These are phyloP conservation scores for Protaetia brevitarsis DNA, from an alignment of 1,140 invertebrate genomes.

Conservation along the genomic window DNA sequence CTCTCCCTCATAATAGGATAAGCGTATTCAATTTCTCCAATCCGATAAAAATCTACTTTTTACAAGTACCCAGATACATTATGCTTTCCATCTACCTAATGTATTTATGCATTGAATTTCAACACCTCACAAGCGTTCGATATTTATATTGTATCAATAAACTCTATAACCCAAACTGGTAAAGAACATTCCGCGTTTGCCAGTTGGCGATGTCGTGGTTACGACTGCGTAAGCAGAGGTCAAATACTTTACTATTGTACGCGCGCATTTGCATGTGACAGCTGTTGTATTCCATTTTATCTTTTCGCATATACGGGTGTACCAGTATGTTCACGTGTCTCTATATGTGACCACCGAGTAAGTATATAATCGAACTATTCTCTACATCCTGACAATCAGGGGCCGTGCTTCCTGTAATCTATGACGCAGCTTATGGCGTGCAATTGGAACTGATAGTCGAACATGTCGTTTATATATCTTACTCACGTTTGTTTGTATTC, in stretches of 20 bases:
- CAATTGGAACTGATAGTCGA: neutral
- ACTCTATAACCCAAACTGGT: no score
- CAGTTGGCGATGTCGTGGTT: neutral
- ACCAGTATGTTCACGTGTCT: neutral
- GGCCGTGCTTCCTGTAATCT: slow-evolving; percentile 7
- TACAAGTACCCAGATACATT: no score
- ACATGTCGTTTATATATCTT: no score
- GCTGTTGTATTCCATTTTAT: neutral
- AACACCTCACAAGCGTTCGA: no score
- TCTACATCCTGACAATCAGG: neutral
- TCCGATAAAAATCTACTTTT: no score
- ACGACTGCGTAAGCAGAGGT: neutral
- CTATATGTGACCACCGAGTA: neutral
- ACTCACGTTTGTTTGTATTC: no score
- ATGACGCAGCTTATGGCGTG: neutral
- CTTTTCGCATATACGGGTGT: neutral
- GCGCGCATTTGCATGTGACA: neutral
- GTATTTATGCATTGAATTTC: no score
- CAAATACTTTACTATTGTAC: neutral
- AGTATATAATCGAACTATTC: neutral
- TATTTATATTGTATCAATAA: no score
- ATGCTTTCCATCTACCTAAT: no score
- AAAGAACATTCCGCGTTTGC: no score
- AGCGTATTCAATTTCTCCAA: no score
- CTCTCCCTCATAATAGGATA: no score